phyloP scores from a whole-genome alignment of 1,140 invertebrate species.

The Drosophila carrolli region DNA sequence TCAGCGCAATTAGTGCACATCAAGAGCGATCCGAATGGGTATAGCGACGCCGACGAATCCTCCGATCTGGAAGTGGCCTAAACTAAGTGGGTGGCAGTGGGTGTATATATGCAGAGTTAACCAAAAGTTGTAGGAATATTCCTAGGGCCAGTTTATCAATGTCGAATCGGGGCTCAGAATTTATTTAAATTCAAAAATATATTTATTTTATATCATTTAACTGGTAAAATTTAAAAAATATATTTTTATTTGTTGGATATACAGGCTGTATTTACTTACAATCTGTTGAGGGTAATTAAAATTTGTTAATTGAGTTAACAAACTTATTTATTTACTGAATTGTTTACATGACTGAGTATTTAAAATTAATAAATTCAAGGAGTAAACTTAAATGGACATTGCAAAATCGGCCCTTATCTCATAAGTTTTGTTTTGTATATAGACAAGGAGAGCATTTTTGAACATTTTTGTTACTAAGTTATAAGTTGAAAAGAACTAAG shows the following conservation, averaged over 20 bases:
- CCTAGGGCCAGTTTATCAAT: constrained; percentile 4
- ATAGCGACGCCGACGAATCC: constrained; percentile 86
- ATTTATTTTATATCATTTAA: neutral
- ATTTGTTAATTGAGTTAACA: neutral
- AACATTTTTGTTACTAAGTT: constrained; percentile 65
- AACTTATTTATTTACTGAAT: neutral
- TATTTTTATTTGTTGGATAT: neutral
- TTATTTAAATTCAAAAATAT: neutral
- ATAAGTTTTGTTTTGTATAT: constrained; percentile 72
- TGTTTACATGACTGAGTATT: constrained; percentile 21
- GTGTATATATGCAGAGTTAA: constrained; percentile 28
- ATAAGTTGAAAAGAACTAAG: constrained; percentile 13
- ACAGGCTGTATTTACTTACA: constrained; percentile 1
- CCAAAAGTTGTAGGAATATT: constrained; percentile 1
- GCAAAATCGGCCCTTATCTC: constrained; percentile 11
- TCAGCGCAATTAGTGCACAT: constrained; percentile 75
- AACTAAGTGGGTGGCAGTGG: neutral
- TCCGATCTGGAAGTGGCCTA: constrained; percentile 86
- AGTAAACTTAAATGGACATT: neutral
- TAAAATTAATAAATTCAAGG: constrained; percentile 30
- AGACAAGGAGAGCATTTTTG: constrained; percentile 20
- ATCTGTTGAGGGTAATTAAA: no score
- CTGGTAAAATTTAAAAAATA: neutral
- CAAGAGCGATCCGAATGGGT: constrained; percentile 82
- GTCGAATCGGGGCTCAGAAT: neutral